Percentiles rank a stretch among this genome's conserved stretches.
phyloP scores from a whole-genome alignment of 2,888 invertebrate genomes.

The Odontomyia ornata region DNA sequence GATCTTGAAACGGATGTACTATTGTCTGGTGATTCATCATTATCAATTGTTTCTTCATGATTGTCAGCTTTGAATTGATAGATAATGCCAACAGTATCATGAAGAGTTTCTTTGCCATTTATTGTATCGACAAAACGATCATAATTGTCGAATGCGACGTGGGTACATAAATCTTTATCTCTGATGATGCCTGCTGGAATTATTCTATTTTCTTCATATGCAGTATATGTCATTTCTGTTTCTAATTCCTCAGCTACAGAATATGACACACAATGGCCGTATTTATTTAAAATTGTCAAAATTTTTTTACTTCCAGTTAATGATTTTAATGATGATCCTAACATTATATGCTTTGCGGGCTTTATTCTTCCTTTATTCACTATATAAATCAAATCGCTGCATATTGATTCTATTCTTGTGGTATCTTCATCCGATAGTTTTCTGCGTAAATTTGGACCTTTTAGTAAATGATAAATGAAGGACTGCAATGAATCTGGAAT shows the following conservation, averaged over 20 bases:
- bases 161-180: neutral
- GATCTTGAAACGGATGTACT: too few relatives aligned
- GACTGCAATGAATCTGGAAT: too few relatives aligned
- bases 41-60: too few relatives aligned
- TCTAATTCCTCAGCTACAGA: constrained; percentile 2
- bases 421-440: neutral
- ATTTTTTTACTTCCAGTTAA: constrained; percentile 6
- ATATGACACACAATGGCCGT: constrained; percentile 20
- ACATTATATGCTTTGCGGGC: neutral
- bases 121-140: constrained; percentile 7
- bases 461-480: too few relatives aligned
- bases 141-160: constrained; percentile 31
- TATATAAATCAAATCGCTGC: neutral
- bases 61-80: constrained; percentile 2
- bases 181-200: neutral
- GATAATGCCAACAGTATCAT: constrained; percentile 35
- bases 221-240: constrained; percentile 13
- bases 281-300: constrained; percentile 5
- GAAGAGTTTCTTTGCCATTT: constrained; percentile 12
- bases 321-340: neutral
- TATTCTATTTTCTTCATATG: neutral
- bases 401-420: neutral
- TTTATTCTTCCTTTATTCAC: neutral
- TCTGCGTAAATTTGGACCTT: too few relatives aligned
- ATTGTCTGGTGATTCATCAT: too few relatives aligned